Evolutionary conservation across 2,113 vertebrate genomes (phyloP).

Genomic region (Thalassarche chlororhynchos): DNA sequence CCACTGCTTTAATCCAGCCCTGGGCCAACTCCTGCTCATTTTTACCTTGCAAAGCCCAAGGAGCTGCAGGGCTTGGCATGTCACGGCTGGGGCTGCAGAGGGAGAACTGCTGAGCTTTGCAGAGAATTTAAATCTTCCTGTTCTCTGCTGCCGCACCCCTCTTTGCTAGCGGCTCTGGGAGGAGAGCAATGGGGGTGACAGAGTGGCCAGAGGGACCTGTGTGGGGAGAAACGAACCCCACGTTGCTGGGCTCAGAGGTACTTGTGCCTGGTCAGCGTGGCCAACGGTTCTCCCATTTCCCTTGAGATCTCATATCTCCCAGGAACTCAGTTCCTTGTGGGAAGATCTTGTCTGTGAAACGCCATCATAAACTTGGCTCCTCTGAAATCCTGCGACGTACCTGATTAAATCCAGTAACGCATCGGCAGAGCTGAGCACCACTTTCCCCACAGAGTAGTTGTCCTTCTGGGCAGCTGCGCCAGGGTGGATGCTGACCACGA

Average conservation of each 20-base stretch:
- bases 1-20: not conserved
- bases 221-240: fast-evolving
- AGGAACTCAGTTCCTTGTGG: not conserved
- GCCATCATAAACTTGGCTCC: fast-evolving
- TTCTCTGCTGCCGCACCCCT: not conserved
- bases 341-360: not conserved
- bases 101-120: not conserved
- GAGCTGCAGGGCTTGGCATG: not conserved
- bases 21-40: not conserved
- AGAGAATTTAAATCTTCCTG: not conserved
- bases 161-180: not conserved
- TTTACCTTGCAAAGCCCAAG: not conserved
- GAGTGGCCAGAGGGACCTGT: not conserved
- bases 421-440: slow-evolving; percentile 87
- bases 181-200: not conserved
- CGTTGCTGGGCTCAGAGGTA: fast-evolving
- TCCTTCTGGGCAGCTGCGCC: slow-evolving; percentile 85
- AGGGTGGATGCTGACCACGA: slow-evolving; percentile 85
- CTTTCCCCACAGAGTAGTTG: slow-evolving; percentile 71
- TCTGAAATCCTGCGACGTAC: slow-evolving; percentile 6
- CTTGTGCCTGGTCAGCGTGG: not conserved
- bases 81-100: not conserved
- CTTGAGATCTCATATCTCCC: not conserved
- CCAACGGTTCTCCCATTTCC: fast-evolving
- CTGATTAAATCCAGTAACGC: slow-evolving; percentile 89